Percentiles rank a stretch among this genome's conserved stretches.
phyloP scores from a whole-genome alignment of 2,888 invertebrate species.

The Iselma pallidipennis region DNA sequence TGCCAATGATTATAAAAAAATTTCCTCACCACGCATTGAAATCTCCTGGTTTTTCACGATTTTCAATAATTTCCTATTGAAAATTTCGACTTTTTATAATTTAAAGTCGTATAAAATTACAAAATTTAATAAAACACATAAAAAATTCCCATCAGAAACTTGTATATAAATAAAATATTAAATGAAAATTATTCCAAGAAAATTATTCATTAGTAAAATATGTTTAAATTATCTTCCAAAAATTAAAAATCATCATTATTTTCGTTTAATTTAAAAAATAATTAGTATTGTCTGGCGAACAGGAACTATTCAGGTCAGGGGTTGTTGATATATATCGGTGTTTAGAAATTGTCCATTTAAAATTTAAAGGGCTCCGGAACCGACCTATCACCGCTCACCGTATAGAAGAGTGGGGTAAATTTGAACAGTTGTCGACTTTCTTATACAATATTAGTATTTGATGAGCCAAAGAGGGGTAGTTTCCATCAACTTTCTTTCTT shows the following conservation, averaged over 20 bases:
- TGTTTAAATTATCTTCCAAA: no score
- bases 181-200: neutral
- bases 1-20: no score
- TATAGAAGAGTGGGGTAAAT: constrained; percentile 3
- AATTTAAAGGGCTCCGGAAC: constrained; percentile 29
- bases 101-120: neutral
- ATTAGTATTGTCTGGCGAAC: constrained; percentile 31
- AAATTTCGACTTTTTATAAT: neutral
- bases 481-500: no score
- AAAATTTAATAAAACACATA: no score
- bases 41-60: neutral
- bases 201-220: neutral
- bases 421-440: neutral
- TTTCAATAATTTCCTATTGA: neutral
- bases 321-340: constrained; percentile 29
- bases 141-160: no score
- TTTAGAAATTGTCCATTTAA: constrained; percentile 31
- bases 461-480: no score
- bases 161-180: no score
- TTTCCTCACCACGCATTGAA: neutral
- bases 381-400: neutral
- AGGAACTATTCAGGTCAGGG: constrained; percentile 34
- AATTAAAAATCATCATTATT: no score
- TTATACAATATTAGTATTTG: no score
- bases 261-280: constrained; percentile 29